phyloP scores from a whole-genome alignment of 1,140 invertebrate genomes.

The Fragariocoptes setiger region DNA sequence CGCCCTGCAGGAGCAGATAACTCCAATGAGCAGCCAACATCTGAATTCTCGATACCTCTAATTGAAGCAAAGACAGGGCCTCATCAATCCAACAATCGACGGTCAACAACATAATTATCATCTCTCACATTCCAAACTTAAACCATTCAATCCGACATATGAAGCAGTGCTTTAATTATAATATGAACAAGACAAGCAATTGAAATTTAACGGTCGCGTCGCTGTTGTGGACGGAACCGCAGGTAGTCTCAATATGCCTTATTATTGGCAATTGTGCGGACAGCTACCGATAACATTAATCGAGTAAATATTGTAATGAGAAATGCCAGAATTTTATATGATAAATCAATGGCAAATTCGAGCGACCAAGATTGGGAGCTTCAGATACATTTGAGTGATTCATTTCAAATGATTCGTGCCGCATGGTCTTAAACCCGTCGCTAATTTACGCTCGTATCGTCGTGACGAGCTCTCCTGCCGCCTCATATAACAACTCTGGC shows the following conservation, averaged over 20 bases:
- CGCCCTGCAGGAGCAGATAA: too few relatives aligned
- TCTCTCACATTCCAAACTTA: too few relatives aligned
- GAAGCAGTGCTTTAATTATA: too few relatives aligned
- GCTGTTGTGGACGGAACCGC: slow-evolving; percentile 80
- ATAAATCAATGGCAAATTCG: slow-evolving; percentile 63
- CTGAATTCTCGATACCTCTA: too few relatives aligned
- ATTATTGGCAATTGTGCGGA: slow-evolving; percentile 71
- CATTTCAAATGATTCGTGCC: slow-evolving; percentile 68
- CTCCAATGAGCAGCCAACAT: too few relatives aligned
- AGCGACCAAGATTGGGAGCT: slow-evolving; percentile 50
- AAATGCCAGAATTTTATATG: slow-evolving; percentile 87
- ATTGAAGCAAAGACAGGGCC: too few relatives aligned
- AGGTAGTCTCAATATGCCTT: too few relatives aligned
- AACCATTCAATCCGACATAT: too few relatives aligned
- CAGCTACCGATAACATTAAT: slow-evolving; percentile 69
- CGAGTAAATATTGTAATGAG: slow-evolving; percentile 62
- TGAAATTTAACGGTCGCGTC: slow-evolving; percentile 59
- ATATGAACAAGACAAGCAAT: too few relatives aligned
- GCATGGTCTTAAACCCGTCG: slow-evolving; percentile 79
- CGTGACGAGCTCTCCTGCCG: slow-evolving; percentile 71
- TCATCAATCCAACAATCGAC: too few relatives aligned
- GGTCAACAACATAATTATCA: too few relatives aligned
- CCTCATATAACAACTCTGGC: slow-evolving; percentile 86
- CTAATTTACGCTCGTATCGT: slow-evolving; percentile 65
- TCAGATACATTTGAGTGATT: slow-evolving; percentile 64